Evolutionary conservation across 2,113 vertebrate genomes (phyloP).

Genomic region (Geococcyx californianus): DNA sequence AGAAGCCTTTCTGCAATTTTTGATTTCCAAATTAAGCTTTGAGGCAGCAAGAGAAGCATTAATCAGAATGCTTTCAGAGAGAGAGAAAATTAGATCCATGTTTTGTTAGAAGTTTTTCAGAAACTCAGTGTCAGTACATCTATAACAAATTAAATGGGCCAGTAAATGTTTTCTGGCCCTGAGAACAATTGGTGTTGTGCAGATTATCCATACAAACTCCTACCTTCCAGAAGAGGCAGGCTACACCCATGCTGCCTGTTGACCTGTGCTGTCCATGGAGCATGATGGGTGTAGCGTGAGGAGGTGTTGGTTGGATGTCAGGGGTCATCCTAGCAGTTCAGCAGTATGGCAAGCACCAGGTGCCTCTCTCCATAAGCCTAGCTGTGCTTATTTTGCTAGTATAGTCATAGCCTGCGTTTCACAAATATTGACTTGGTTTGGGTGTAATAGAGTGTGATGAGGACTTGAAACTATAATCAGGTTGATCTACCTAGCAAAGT

Average conservation of each 20-base stretch:
- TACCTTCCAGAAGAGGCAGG: neutral
- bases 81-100: neutral
- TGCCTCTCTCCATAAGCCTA: neutral
- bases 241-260: neutral
- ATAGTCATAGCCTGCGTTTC: neutral
- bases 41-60: neutral
- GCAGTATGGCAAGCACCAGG: neutral
- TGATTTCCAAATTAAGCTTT: neutral
- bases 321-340: neutral
- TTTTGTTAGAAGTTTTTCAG: neutral
- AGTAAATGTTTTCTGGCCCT: neutral
- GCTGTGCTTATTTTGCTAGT: neutral
- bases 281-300: rapidly evolving
- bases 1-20: neutral
- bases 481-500: neutral
- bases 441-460: neutral
- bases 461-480: neutral
- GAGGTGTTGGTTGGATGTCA: neutral
- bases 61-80: neutral
- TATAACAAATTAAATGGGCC: neutral
- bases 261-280: neutral
- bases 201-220: neutral
- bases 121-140: neutral
- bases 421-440: neutral
- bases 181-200: neutral